A percentile compares a stretch with the other conserved stretches of the same genome.
Conservation (phyloP, 2,888 invertebrate species). For the Pherbina coryleti region DNA sequence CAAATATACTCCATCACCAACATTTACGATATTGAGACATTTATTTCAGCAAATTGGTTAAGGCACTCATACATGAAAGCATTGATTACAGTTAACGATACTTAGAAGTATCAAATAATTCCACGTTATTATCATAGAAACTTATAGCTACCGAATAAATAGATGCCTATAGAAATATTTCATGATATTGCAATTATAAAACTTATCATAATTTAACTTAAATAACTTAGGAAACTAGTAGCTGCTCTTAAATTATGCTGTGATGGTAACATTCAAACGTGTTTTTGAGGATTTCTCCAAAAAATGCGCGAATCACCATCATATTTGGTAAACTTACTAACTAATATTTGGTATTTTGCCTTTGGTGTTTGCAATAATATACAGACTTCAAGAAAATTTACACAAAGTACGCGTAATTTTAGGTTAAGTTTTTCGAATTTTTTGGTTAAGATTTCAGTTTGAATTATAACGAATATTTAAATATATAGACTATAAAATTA, state of each 20-base stretch:
- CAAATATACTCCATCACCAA: no score
- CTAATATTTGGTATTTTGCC: slow-evolving; percentile 46
- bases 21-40: background rate
- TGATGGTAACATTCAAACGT: background rate
- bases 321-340: background rate
- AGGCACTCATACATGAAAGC: background rate
- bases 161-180: background rate
- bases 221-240: slow-evolving; percentile 3
- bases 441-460: background rate
- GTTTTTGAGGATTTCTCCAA: background rate
- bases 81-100: background rate
- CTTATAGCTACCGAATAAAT: background rate
- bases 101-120: background rate
- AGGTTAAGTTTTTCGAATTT: no score
- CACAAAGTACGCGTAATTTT: background rate
- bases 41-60: slow-evolving; percentile 1
- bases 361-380: slow-evolving; percentile 36
- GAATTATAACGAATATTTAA: background rate
- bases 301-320: background rate
- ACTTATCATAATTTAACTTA: background rate
- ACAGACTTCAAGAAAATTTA: background rate
- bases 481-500: background rate
- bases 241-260: background rate
- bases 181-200: background rate
- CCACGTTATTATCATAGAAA: background rate